Evolutionary conservation across 2,797 vertebrate genomes (phyloP).

Genomic region (Gallinago stenura): DNA sequence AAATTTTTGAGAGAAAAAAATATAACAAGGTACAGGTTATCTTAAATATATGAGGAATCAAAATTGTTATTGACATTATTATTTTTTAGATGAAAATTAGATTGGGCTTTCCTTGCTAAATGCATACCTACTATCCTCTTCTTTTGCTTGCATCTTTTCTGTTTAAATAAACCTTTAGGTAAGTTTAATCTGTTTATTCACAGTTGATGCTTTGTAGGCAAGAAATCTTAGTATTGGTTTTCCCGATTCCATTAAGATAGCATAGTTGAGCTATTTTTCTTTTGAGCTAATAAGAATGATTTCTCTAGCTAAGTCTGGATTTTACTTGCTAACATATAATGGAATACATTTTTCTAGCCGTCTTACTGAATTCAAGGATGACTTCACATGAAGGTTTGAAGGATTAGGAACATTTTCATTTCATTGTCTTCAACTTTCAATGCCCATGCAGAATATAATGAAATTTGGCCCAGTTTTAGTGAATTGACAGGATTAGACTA

Average conservation of each 20-base stretch:
- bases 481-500: background rate
- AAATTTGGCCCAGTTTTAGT: background rate
- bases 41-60: background rate
- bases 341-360: background rate
- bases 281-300: background rate
- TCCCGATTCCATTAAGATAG: background rate
- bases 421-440: background rate
- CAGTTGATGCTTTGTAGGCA: background rate
- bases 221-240: background rate
- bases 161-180: background rate
- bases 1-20: background rate
- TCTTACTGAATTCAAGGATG: background rate
- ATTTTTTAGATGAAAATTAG: background rate
- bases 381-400: background rate
- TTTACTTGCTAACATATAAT: background rate
- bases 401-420: background rate
- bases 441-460: background rate
- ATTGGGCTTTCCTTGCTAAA: background rate
- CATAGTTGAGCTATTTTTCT: background rate
- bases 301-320: background rate
- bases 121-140: accelerated
- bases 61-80: background rate
- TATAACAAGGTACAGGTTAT: background rate
- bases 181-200: background rate
- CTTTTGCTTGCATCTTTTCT: background rate